Conservation (phyloP, 2,888 invertebrate genomes). For the Thysanoteuthis rhombus region DNA sequence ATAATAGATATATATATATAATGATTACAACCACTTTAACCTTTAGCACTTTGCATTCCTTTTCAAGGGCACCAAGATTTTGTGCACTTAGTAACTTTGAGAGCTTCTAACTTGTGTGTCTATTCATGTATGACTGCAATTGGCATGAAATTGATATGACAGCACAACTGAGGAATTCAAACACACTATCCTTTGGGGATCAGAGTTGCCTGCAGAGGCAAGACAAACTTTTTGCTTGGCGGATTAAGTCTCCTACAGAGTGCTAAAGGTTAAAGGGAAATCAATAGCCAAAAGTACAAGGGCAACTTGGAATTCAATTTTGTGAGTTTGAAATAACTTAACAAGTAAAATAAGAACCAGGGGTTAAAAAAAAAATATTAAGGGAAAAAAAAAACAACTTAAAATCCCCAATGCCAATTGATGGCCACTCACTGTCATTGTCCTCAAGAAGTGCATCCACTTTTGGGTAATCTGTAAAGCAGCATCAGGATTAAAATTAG, state of each 20-base stretch:
- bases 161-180: too few relatives aligned
- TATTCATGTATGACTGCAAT: too few relatives aligned
- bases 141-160: too few relatives aligned
- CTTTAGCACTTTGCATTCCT: too few relatives aligned
- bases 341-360: neutral
- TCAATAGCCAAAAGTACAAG: neutral
- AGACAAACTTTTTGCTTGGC: too few relatives aligned
- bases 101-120: too few relatives aligned
- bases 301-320: neutral
- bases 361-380: neutral
- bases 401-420: slow-evolving; percentile 20
- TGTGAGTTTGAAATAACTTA: neutral
- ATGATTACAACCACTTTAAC: neutral
- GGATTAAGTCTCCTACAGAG: too few relatives aligned
- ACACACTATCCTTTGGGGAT: too few relatives aligned
- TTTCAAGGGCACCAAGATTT: too few relatives aligned
- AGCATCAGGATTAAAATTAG: slow-evolving; percentile 13
- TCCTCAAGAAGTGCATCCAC: slow-evolving; percentile 25
- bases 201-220: too few relatives aligned
- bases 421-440: slow-evolving; percentile 27
- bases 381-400: neutral
- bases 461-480: slow-evolving; percentile 25
- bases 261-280: neutral
- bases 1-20: too few relatives aligned
- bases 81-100: too few relatives aligned